phyloP scores from a whole-genome alignment of 2,797 vertebrate species.

The Parauchenoglanis punctatus region DNA sequence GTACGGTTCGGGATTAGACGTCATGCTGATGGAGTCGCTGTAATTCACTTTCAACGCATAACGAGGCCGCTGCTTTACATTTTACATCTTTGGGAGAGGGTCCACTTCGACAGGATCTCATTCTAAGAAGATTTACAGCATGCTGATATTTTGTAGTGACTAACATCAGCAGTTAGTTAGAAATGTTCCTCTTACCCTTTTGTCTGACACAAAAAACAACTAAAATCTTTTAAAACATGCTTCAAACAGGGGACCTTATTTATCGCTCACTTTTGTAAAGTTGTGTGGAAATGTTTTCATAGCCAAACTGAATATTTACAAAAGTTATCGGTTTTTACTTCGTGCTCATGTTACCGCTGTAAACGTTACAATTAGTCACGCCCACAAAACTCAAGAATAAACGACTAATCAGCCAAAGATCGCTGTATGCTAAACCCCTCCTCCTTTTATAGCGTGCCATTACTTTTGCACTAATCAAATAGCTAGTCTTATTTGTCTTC shows the following conservation, averaged over 20 bases:
- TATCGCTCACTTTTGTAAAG: neutral
- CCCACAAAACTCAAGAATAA: neutral
- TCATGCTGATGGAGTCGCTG: slow-evolving; percentile 46
- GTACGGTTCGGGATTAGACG: slow-evolving; percentile 60
- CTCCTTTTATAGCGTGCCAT: neutral
- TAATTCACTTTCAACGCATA: slow-evolving; percentile 37
- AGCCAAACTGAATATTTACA: neutral
- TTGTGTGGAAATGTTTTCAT: neutral
- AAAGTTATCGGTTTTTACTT: neutral
- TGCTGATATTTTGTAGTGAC: neutral
- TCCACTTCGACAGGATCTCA: neutral
- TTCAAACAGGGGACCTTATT: neutral
- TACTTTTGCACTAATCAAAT: neutral
- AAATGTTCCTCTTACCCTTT: neutral
- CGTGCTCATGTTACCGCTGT: neutral
- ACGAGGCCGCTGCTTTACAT: slow-evolving; percentile 16
- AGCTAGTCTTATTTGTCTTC: neutral
- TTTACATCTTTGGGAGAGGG: neutral
- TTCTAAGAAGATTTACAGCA: neutral
- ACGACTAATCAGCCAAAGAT: neutral
- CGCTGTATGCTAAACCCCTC: neutral
- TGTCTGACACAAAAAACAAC: neutral
- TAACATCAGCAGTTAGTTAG: neutral
- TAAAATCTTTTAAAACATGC: neutral
- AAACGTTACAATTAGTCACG: neutral